Conservation (phyloP, 2,797 vertebrate species). For the Argyrosomus regius region DNA sequence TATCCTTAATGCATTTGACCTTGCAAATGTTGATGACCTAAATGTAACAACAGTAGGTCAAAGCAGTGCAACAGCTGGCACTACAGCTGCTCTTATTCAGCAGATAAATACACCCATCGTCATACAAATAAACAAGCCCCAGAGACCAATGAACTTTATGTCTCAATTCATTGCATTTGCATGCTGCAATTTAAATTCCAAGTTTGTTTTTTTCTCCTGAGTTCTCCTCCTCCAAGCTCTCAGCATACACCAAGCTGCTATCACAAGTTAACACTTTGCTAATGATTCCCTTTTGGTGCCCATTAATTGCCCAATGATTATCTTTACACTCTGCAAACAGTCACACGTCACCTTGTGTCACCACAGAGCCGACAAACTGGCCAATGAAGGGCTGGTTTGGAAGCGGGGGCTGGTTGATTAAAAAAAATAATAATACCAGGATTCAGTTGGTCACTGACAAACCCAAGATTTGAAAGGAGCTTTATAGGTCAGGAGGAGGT, state of each 20-base stretch:
- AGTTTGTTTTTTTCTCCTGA: constrained; percentile 51
- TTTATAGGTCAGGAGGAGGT: neutral
- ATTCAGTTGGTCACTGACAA: neutral
- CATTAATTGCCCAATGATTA: constrained; percentile 82
- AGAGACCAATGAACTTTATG: constrained; percentile 37
- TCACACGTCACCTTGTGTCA: constrained; percentile 83
- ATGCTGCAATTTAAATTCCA: constrained; percentile 60
- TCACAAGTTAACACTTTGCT: constrained; percentile 67
- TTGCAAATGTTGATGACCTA: constrained; percentile 13
- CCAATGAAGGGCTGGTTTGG: neutral
- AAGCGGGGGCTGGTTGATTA: neutral
- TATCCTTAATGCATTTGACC: constrained; percentile 23
- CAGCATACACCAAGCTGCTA: constrained; percentile 46
- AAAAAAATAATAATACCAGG: neutral
- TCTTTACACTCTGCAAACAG: constrained; percentile 77
- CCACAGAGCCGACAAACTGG: constrained; percentile 44
- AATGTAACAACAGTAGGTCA: constrained; percentile 39
- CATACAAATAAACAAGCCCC: constrained; percentile 55
- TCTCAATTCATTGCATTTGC: constrained; percentile 40
- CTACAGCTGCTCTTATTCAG: constrained; percentile 68
- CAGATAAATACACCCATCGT: constrained; percentile 57
- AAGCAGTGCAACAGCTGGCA: constrained; percentile 66
- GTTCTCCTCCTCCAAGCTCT: constrained; percentile 28
- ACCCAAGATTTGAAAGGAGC: neutral
- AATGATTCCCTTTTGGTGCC: constrained; percentile 84